Evolutionary conservation across 2,113 vertebrate genomes (phyloP), one percentile per base, ranked within the genome.

Genomic region (Panthera uncia): DNA sequence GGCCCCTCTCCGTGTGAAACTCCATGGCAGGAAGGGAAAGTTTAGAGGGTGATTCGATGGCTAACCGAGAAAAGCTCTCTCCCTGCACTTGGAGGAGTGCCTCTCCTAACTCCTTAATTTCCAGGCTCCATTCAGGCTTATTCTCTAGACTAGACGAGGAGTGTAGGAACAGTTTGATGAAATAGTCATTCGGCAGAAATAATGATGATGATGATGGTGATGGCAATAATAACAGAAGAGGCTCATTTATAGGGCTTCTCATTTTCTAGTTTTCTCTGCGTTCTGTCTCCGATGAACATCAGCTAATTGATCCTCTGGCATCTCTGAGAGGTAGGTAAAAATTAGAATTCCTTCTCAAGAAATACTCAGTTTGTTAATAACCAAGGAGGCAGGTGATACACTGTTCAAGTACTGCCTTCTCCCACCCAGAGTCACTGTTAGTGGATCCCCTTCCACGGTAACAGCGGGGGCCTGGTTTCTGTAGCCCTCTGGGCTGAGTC

Each of bases 281-380:
- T 90, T 97, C 33, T 76, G 16, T 91, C 90, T 97, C 90, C 92
- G 55, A 92, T 89, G 87, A 96, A 73, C 90, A 86, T 86, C 87
- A 48, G 96, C 55, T 97, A 93, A 96, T 96, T 95, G 86, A 68
- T 94, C 57, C 68, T 88, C 76, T 95, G 68, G 80, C 15, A 74
- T 93, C 45, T 97, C 92, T 96, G 66, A 94, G 82, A 97, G 45
- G 95, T 97, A 95, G 38, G 25, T 96, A 97, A 97, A 94, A 97
- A 95, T 96, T 96, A 97, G 73, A 91, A 97, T 89, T 73, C 65
- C 65, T 96, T 69, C 79, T 89, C 23, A 73, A 88, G 71, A 96
- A 97, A 89, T 91, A 80, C 4, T 41, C 41, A 38, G 13, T 61
- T 90, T 80, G 89, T 78, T 94, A 95, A 80, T 84, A 96, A 93